These are phyloP conservation scores for Peromyscus aztecus DNA, from an alignment of 2,797 vertebrate genomes.

Conservation along the genomic window DNA sequence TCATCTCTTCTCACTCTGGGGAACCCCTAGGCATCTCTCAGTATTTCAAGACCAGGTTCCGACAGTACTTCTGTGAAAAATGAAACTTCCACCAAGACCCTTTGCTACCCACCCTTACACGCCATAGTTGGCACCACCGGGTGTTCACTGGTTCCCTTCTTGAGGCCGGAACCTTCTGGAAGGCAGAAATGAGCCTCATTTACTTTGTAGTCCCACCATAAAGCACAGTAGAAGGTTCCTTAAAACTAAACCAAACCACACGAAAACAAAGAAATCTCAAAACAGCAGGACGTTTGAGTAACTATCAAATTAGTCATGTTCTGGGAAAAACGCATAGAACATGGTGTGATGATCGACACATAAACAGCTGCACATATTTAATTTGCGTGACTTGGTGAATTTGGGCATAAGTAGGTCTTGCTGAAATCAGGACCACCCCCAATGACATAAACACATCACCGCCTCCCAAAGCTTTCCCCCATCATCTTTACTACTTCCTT, in stretches of 20 bases:
- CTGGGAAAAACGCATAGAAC: neutral
- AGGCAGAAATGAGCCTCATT: conserved; percentile 12
- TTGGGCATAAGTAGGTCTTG: neutral
- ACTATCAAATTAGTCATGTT: neutral
- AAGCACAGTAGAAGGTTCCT: neutral
- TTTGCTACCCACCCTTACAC: neutral
- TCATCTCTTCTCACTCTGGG: neutral
- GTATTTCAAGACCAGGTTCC: conserved; percentile 40
- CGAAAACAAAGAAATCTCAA: neutral
- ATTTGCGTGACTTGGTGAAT: neutral
- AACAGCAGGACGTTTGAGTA: conserved; percentile 15
- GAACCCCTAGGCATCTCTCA: neutral
- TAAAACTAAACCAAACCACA: neutral
- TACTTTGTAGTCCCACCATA: neutral
- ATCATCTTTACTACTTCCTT: neutral
- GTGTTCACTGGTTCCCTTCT: neutral
- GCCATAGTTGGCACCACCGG: neutral
- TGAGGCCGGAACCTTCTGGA: neutral
- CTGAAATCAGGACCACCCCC: neutral
- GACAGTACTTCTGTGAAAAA: conserved; percentile 30
- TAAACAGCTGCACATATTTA: neutral
- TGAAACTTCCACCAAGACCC: neutral
- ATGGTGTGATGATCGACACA: neutral
- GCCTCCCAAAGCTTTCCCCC: neutral
- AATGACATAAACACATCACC: neutral